These are phyloP conservation scores for Drosophila nigrodunni DNA, from an alignment of 1,140 invertebrate species.

Conservation along the genomic window DNA sequence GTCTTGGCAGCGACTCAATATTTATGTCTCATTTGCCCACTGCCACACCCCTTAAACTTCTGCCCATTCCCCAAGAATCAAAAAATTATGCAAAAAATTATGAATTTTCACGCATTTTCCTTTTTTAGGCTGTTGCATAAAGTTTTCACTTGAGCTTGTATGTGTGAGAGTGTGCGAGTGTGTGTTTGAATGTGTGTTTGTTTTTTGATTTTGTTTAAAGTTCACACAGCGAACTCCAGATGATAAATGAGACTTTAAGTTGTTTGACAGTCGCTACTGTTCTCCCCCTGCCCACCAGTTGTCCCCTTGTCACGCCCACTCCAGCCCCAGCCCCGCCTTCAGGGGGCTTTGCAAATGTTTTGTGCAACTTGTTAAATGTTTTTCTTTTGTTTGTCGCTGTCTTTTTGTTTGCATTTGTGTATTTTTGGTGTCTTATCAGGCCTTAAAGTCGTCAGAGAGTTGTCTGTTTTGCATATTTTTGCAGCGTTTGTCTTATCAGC, in stretches of 20 bases:
- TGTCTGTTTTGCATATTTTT: constrained; percentile 59
- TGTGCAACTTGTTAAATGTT: constrained; percentile 75
- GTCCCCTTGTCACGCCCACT: background rate
- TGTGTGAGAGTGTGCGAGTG: no score
- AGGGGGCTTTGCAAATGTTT: constrained; percentile 34
- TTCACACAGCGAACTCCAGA: constrained; percentile 55
- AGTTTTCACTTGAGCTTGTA: constrained; percentile 40
- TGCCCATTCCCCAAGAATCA: background rate
- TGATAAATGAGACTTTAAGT: constrained; percentile 84
- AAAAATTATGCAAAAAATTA: constrained; percentile 62
- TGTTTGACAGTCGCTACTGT: constrained; percentile 62
- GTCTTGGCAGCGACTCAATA: constrained; percentile 47
- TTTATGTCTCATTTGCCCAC: constrained; percentile 52
- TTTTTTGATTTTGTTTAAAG: constrained; percentile 51
- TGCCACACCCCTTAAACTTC: background rate
- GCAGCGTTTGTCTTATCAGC: constrained; percentile 34
- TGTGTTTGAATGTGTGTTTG: no score
- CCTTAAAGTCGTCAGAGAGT: constrained; percentile 66
- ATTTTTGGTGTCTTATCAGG: constrained; percentile 62
- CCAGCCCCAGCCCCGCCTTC: background rate
- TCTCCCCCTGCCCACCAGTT: background rate
- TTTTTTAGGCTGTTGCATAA: constrained; percentile 54
- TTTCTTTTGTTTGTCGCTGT: constrained; percentile 30
- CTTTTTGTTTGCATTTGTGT: constrained; percentile 12
- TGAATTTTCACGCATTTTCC: constrained; percentile 65